Evolutionary conservation across 1,140 invertebrate species (phyloP), one percentile per base, ranked within the genome.

Genomic region (Drosophila athabasca): DNA sequence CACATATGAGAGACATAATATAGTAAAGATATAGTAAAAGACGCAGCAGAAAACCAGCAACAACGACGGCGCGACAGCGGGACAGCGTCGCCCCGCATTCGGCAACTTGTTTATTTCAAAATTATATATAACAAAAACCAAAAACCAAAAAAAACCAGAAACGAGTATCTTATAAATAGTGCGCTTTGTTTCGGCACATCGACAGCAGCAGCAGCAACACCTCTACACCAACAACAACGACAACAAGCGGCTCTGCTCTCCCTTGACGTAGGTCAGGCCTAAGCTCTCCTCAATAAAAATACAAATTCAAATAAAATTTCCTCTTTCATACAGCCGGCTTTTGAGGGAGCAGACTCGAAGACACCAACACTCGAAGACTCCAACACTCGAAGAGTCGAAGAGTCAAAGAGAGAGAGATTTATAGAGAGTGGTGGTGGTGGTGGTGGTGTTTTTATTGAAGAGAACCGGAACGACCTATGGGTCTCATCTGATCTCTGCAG

Each of bases 81-180:
- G n/a, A 71, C 57, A 62, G 66, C 83, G 52, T 72, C 78, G 80
- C 66, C 80, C 67, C 74, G 74, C 74, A 83, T 78, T 87, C 82
- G 84, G 75, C 82, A 88, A 88, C 83, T 88, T 88, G 83, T 88
- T 88, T 88, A 88, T 88, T 88, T 88, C 83, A 88, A 88, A 88
- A 88, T 75, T 74, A 79, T 73, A 78, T 68, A 76, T 79, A 77
- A 77, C 71, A 76, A 83, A 64, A 71, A 59, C 82, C 55, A 82
- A 64, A 66, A 69, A 69, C 69, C 51, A 55, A 72, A 81, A 81
- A 82, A 70, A 65, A 62, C 75, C 74, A 50, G 79, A 87, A 88
- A 65, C 83, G 72, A 61, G 84, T 87, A 75, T 85, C 70, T 78
- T 84, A 82, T 88, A 87, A 87, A 87, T 82, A 88, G 83, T 87